phyloP scores from a whole-genome alignment of 2,888 invertebrate species.

The Drosophila imparisetae region DNA sequence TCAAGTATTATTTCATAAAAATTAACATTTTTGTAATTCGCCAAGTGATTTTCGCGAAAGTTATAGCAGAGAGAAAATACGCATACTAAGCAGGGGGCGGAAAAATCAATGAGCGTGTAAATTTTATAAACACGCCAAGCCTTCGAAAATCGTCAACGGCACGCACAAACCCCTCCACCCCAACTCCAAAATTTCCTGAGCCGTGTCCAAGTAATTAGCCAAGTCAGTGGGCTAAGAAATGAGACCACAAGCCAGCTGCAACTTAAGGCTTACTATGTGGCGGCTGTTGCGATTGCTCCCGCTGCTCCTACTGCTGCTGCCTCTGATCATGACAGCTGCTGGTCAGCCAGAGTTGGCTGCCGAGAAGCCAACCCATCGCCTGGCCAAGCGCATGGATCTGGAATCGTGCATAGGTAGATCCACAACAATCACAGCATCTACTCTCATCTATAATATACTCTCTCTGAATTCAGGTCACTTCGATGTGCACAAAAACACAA shows the following conservation, averaged over 20 bases:
- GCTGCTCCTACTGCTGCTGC: conserved; percentile 38
- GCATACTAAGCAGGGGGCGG: conserved; percentile 7
- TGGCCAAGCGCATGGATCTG: conserved; percentile 84
- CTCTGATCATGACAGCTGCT: conserved; percentile 47
- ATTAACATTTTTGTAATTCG: conserved; percentile 1
- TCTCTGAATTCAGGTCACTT: conserved; percentile 85
- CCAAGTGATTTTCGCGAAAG: conserved; percentile 3
- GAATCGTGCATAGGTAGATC: conserved; percentile 83
- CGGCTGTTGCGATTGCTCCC: conserved; percentile 37
- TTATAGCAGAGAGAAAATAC: conserved; percentile 8
- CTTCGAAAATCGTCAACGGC: conserved; percentile 34
- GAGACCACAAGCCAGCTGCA: conserved; percentile 43
- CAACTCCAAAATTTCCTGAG: conserved; percentile 42
- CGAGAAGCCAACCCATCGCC: conserved; percentile 57
- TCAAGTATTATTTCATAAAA: not conserved
- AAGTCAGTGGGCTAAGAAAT: conserved; percentile 27
- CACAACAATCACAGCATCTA: too few relatives aligned
- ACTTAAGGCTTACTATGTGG: conserved; percentile 19
- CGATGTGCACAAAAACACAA: conserved; percentile 94
- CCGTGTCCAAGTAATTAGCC: conserved; percentile 47
- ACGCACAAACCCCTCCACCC: conserved; percentile 2
- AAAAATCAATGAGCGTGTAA: conserved; percentile 75
- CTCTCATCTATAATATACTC: not conserved
- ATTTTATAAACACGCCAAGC: conserved; percentile 78
- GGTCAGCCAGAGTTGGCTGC: conserved; percentile 59